Evolutionary conservation across 2,888 invertebrate genomes (phyloP).

Genomic region (Ichneumoninae sp.): DNA sequence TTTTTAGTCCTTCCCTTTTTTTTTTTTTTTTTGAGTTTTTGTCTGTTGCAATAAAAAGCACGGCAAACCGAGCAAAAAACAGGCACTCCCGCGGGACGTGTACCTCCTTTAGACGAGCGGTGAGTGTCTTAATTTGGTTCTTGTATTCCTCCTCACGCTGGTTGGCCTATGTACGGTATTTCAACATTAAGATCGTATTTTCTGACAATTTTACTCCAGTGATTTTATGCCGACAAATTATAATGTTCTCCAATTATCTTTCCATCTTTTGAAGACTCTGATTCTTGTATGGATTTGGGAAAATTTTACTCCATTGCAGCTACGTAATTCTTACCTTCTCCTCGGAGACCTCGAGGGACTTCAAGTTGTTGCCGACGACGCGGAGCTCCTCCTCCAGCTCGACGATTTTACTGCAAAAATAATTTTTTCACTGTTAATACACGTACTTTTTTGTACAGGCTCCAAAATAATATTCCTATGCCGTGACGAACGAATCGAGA

Average conservation of each 20-base stretch:
- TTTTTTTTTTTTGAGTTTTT: slow-evolving; percentile 54
- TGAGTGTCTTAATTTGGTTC: slow-evolving; percentile 99
- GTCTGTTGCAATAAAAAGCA: slow-evolving; percentile 68
- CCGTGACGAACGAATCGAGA: background rate
- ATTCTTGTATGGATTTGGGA: background rate
- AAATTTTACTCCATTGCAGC: background rate
- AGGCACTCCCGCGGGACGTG: slow-evolving; percentile 77
- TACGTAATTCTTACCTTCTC: slow-evolving; percentile 92
- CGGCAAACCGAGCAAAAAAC: slow-evolving; percentile 67
- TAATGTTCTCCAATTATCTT: slow-evolving; percentile 29
- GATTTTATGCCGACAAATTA: background rate
- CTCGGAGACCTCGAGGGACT: slow-evolving; percentile 99
- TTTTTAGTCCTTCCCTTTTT: slow-evolving; percentile 16
- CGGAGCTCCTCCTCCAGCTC: slow-evolving; percentile 99
- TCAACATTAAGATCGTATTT: slow-evolving; percentile 63
- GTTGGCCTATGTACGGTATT: slow-evolving; percentile 91
- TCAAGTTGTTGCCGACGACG: slow-evolving; percentile 99
- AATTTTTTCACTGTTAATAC: slow-evolving; percentile 26
- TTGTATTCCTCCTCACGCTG: slow-evolving; percentile 99
- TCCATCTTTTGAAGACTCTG: background rate
- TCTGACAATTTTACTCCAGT: slow-evolving; percentile 23
- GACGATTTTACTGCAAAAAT: slow-evolving; percentile 96
- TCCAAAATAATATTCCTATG: slow-evolving; percentile 10
- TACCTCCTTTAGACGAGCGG: slow-evolving; percentile 99
- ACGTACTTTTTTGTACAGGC: background rate